Evolutionary conservation across 2,888 invertebrate genomes (phyloP), one percentile per base, ranked within the genome.

Genomic region (Dynastes grantii): DNA sequence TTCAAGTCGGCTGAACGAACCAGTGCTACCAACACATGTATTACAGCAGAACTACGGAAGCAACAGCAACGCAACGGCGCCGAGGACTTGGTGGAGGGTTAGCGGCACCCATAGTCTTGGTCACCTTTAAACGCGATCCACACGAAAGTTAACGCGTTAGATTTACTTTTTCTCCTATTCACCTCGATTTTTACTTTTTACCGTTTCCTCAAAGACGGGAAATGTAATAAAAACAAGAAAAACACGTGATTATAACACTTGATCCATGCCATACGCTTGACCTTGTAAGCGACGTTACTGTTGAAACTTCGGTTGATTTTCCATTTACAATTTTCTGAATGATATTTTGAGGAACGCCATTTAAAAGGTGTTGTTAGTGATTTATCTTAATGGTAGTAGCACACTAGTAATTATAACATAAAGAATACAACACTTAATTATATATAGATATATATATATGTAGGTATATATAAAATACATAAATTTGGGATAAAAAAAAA

Each of bases 181-280:
- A 45, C 8, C 45, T 11, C 11, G 45, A 45, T 8, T 45, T 45
- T 45, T 45, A 45, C 45, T 45, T 45, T 45, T 45, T 11, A 8
- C 2, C 13, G 32, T 37, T 64, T 64, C 64, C 13, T 45, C 45
- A 8, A 45, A 45, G 11, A 27, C 32, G 32, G 37, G 5, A 32
- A 29, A 64, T 32, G 37, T 13, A 11, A 63, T 32, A 29, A 37
- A 64, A 64, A 64, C 32, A 32, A 32, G 64, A 37, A 55, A 55
- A 64, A 37, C 64, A 64, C 64, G 64, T n/a, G 37, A 64, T 64
- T 45, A 9, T 4, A 16, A 45, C 16, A 45, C 45, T 67, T 16
- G 11, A 45, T 67, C 37, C 22, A 67, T 40, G 40, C 67, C 45
- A 45, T 16, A 45, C 67, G 67, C 37, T 49, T 67, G 67, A 67